Conservation (phyloP, 2,888 invertebrate species). For the Subacronicta megacephala region DNA sequence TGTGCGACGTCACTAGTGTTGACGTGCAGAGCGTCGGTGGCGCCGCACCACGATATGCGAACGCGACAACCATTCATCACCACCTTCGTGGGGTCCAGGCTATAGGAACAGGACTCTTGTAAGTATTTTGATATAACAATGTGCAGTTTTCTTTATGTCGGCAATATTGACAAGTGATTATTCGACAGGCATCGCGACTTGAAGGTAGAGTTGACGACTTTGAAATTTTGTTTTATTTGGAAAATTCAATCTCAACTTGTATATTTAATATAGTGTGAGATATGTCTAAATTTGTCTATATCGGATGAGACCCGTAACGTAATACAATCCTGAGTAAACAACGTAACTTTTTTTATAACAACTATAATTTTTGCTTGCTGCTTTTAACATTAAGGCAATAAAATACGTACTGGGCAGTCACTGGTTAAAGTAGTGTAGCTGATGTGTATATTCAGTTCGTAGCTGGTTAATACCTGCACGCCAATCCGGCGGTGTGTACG, state of each 20-base stretch:
- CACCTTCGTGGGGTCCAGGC: conserved; percentile 97
- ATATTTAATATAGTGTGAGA: no score
- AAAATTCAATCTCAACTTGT: no score
- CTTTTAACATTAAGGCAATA: background rate
- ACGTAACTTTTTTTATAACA: no score
- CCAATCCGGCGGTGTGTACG: conserved; percentile 93
- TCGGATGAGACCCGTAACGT: no score
- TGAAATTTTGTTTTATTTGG: no score
- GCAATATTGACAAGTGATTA: background rate
- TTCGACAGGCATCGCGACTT: no score
- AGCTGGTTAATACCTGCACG: conserved; percentile 86
- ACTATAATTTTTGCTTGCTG: no score
- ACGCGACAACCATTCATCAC: conserved; percentile 94
- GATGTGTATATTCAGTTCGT: conserved; percentile 1
- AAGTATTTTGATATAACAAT: background rate
- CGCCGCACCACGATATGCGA: conserved; percentile 88
- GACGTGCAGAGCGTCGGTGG: conserved; percentile 73
- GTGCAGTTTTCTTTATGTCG: background rate
- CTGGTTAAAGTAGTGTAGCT: conserved; percentile 2
- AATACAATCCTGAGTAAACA: no score
- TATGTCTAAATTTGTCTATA: no score
- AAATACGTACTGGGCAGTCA: conserved; percentile 2
- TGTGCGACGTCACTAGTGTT: conserved; percentile 70
- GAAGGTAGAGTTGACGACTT: no score
- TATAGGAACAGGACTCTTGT: conserved; percentile 81